Conservation (phyloP, 2,797 vertebrate species). For the Alca torda region DNA sequence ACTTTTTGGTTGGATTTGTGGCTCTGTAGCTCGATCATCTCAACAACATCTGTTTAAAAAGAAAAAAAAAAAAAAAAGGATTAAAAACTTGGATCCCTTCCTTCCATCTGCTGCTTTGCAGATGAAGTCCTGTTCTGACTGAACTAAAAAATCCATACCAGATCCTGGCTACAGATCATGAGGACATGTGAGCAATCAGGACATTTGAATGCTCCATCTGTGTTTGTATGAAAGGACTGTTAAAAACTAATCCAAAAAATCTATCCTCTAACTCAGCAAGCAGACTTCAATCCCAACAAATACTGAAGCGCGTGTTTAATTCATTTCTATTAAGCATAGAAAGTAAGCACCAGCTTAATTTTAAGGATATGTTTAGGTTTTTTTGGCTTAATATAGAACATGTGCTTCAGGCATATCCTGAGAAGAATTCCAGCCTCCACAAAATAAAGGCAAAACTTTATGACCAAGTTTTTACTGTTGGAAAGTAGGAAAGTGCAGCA, state of each 20-base stretch:
- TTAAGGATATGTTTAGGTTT: not conserved
- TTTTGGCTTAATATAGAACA: not conserved
- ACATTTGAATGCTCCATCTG: conserved; percentile 44
- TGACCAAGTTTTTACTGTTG: not conserved
- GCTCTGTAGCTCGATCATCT: conserved; percentile 4
- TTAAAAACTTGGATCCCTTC: conserved; percentile 45
- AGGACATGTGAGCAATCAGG: conserved; percentile 50
- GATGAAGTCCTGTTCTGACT: conserved; percentile 45
- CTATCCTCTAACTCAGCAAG: not conserved
- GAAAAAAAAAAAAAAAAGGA: not conserved
- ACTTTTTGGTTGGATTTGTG: conserved; percentile 20
- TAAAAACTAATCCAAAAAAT: conserved; percentile 9
- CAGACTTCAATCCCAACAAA: not conserved
- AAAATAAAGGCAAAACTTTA: not conserved
- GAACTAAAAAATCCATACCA: conserved; percentile 23
- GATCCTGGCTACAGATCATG: conserved; percentile 45
- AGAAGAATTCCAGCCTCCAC: not conserved
- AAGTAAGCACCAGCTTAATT: not conserved
- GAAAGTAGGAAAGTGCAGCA: not conserved
- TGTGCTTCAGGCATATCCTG: not conserved
- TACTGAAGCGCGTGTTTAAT: not conserved
- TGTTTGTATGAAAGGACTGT: conserved; percentile 6
- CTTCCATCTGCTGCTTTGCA: conserved; percentile 54
- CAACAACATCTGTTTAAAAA: conserved; percentile 47
- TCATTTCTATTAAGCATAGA: not conserved